Conservation (phyloP, 2,113 vertebrate species). For the Oncorhynchus mykiss region DNA sequence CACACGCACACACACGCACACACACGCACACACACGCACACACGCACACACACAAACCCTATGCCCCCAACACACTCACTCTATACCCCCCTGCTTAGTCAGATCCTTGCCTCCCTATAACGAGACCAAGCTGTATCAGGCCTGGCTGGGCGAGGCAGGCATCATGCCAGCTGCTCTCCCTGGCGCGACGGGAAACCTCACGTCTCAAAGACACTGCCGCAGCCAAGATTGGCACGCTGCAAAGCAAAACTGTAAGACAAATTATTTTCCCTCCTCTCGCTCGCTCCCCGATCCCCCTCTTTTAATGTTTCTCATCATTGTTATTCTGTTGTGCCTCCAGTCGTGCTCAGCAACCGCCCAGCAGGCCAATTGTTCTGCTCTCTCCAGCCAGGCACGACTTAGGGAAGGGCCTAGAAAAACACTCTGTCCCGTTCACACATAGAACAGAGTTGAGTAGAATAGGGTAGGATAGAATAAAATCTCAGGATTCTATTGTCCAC, state of each 20-base stretch:
- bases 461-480: background rate
- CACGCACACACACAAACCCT: background rate
- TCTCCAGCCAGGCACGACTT: background rate
- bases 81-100: background rate
- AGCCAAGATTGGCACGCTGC: constrained; percentile 12
- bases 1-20: background rate
- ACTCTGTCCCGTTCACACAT: background rate
- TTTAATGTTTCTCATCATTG: constrained; percentile 21
- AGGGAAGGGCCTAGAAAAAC: background rate
- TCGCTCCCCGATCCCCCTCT: background rate
- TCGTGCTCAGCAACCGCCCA: background rate
- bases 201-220: constrained; percentile 21
- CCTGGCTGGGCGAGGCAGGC: constrained; percentile 7
- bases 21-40: background rate
- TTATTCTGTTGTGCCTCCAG: constrained; percentile 17
- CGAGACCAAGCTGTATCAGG: background rate
- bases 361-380: too few species aligned
- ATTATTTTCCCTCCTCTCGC: background rate
- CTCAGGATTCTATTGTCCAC: too few species aligned
- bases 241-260: constrained; percentile 3
- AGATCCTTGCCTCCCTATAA: background rate
- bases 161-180: constrained; percentile 11
- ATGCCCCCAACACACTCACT: background rate
- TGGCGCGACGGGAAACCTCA: constrained; percentile 9
- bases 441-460: background rate